phyloP scores from a whole-genome alignment of 2,113 vertebrate genomes.

The Oncorhynchus nerka region DNA sequence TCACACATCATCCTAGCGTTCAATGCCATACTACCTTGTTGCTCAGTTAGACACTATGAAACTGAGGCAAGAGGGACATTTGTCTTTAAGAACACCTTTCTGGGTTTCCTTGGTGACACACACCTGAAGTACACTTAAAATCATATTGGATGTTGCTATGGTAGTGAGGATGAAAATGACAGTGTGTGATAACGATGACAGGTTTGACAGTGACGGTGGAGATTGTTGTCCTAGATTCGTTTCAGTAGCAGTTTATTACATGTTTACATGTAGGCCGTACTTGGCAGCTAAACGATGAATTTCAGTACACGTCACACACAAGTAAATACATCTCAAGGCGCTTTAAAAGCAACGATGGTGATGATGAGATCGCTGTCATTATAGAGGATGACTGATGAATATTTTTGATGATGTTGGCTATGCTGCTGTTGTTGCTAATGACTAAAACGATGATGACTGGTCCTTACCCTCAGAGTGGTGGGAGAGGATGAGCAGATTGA shows the following conservation, averaged over 20 bases:
- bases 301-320: no score
- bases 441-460: slow-evolving; percentile 74
- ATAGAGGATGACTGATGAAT: background rate
- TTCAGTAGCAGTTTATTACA: no score
- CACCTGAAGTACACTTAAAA: background rate
- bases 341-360: no score
- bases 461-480: slow-evolving; percentile 98
- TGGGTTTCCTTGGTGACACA: background rate
- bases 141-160: background rate
- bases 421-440: slow-evolving; percentile 33
- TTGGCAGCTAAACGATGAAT: no score
- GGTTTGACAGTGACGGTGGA: background rate
- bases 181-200: background rate
- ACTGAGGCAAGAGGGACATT: background rate
- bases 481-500: slow-evolving; percentile 98
- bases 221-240: no score
- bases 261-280: no score
- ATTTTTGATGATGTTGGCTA: background rate
- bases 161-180: background rate
- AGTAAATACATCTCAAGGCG: no score
- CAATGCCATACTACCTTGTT: background rate
- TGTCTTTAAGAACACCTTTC: background rate
- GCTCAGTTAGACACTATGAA: background rate
- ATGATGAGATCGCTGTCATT: background rate
- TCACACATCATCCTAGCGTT: background rate